phyloP scores from a whole-genome alignment of 2,888 invertebrate genomes.

The Leptopilina myrica region DNA sequence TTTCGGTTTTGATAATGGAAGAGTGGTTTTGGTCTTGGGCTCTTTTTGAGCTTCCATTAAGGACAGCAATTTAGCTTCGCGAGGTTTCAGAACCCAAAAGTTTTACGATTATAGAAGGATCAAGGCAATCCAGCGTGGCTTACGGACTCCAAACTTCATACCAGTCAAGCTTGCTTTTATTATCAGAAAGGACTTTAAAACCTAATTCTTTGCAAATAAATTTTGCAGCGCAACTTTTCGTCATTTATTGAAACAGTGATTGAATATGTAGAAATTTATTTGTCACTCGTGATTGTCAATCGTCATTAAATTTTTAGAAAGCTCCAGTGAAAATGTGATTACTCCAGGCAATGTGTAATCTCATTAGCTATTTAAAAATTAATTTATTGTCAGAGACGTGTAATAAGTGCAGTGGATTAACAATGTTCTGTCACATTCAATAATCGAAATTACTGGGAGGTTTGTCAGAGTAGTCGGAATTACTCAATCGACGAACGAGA shows the following conservation, averaged over 20 bases:
- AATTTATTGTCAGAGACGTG: not conserved
- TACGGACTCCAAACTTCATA: slow-evolving; percentile 47
- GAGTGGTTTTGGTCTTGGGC: slow-evolving; percentile 45
- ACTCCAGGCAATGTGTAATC: no score
- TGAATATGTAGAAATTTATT: not conserved
- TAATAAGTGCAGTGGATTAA: not conserved
- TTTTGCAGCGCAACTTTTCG: not conserved
- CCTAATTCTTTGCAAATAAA: not conserved
- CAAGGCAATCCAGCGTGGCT: slow-evolving; percentile 56
- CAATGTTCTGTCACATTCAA: slow-evolving; percentile 1
- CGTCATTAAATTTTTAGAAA: no score
- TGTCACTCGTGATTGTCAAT: no score
- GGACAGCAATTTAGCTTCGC: slow-evolving; percentile 42
- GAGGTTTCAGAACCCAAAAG: slow-evolving; percentile 52
- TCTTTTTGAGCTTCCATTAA: slow-evolving; percentile 50
- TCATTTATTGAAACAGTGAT: not conserved
- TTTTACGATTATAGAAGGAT: slow-evolving; percentile 60
- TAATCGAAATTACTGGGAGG: slow-evolving; percentile 17
- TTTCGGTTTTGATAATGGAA: slow-evolving; percentile 21
- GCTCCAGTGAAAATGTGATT: no score
- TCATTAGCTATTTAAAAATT: not conserved
- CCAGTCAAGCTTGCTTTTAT: slow-evolving; percentile 20
- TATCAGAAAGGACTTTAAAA: slow-evolving; percentile 4
- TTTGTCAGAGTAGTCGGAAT: slow-evolving; percentile 11
- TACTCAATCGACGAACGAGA: slow-evolving; percentile 10